These are phyloP conservation scores for Hydropotes inermis DNA, from an alignment of 2,113 vertebrate genomes.

Conservation along the genomic window DNA sequence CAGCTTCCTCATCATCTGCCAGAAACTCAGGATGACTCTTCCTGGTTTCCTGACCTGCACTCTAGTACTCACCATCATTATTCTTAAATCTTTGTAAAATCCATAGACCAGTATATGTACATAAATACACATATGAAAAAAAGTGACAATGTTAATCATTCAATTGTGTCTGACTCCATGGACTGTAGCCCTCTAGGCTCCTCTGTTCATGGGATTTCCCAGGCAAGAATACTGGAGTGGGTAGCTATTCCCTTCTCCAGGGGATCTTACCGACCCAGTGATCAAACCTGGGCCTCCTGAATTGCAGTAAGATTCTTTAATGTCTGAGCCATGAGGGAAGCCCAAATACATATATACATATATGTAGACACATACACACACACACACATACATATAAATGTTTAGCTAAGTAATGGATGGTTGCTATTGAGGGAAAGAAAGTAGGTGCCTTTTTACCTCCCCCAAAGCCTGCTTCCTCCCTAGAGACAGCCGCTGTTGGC, in stretches of 20 bases:
- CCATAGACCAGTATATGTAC: background rate
- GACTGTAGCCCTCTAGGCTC: background rate
- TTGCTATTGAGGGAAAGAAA: background rate
- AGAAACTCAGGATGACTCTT: background rate
- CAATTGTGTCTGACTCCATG: background rate
- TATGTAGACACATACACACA: background rate
- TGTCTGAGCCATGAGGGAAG: background rate
- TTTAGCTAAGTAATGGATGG: background rate
- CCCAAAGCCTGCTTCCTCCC: background rate
- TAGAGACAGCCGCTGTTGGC: background rate
- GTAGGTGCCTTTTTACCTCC: background rate
- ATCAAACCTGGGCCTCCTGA: background rate
- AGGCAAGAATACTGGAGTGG: background rate
- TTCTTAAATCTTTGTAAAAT: background rate
- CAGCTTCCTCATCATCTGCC: background rate
- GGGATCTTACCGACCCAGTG: background rate
- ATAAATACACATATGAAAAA: background rate
- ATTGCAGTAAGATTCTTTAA: background rate
- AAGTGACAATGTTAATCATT: background rate
- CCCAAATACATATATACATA: background rate
- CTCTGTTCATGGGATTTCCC: background rate
- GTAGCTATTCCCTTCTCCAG: background rate
- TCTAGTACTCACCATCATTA: background rate
- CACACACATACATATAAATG: background rate
- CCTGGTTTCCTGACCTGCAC: background rate